Conservation (phyloP, 2,113 vertebrate species). For the Oenanthe oenanthe region DNA sequence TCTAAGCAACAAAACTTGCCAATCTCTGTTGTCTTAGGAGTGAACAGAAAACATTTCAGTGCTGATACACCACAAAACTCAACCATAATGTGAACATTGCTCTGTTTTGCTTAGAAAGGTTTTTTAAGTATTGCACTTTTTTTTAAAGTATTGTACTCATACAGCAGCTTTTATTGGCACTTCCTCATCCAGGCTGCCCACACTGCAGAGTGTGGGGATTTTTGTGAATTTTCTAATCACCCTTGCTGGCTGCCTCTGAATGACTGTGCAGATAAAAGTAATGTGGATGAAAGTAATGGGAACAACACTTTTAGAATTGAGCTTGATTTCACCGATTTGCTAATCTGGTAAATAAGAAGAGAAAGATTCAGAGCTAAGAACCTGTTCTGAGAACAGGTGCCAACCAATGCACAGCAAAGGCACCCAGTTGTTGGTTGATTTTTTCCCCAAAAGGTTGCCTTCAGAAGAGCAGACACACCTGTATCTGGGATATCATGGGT, state of each 20-base stretch:
- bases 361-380: background rate
- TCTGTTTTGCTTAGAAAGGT: background rate
- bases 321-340: background rate
- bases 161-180: background rate
- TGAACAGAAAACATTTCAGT: background rate
- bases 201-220: background rate
- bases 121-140: background rate
- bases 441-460: background rate
- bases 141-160: background rate
- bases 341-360: background rate
- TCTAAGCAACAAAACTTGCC: background rate
- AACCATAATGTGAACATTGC: background rate
- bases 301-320: background rate
- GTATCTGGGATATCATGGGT: accelerated
- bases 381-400: background rate
- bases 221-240: background rate
- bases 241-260: background rate
- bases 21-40: background rate
- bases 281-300: background rate
- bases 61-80: background rate
- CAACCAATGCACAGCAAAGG: background rate
- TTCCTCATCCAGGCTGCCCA: background rate
- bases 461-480: background rate
- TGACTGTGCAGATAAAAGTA: background rate
- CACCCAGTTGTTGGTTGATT: accelerated